These are phyloP conservation scores for Volucella zonaria DNA, from an alignment of 2,888 invertebrate genomes.

Conservation along the genomic window DNA sequence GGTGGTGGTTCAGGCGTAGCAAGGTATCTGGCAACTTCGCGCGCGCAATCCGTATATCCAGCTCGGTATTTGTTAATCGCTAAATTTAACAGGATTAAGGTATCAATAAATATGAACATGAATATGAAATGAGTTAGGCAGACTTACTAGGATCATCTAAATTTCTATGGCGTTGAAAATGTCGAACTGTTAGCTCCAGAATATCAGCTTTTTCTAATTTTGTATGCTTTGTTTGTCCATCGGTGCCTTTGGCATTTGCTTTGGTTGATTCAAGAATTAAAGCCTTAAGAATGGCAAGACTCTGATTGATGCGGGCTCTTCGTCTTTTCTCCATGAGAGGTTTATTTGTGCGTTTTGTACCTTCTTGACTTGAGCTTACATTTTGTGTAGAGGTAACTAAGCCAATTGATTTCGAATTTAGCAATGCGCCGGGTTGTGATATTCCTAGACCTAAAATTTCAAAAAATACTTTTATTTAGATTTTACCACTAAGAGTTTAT, in stretches of 20 bases:
- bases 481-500: too few species aligned
- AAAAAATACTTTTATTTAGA: background rate
- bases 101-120: background rate
- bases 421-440: constrained; percentile 67
- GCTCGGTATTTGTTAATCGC: constrained; percentile 83
- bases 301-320: constrained; percentile 89
- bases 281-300: constrained; percentile 88
- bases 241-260: constrained; percentile 80
- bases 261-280: constrained; percentile 88
- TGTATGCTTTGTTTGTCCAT: constrained; percentile 88
- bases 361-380: constrained; percentile 81
- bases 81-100: constrained; percentile 46
- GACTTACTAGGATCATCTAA: constrained; percentile 84
- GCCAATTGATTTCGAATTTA: constrained; percentile 79
- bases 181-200: constrained; percentile 91
- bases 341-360: constrained; percentile 87
- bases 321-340: constrained; percentile 91
- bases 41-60: constrained; percentile 86
- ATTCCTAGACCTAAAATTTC: constrained; percentile 63
- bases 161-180: constrained; percentile 89
- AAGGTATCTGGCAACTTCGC: constrained; percentile 84
- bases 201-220: constrained; percentile 93
- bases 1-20: constrained; percentile 82
- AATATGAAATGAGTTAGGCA: background rate
- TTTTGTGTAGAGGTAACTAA: constrained; percentile 81